Evolutionary conservation across 2,888 invertebrate species (phyloP).

Genomic region (Crocallis elinguaria): DNA sequence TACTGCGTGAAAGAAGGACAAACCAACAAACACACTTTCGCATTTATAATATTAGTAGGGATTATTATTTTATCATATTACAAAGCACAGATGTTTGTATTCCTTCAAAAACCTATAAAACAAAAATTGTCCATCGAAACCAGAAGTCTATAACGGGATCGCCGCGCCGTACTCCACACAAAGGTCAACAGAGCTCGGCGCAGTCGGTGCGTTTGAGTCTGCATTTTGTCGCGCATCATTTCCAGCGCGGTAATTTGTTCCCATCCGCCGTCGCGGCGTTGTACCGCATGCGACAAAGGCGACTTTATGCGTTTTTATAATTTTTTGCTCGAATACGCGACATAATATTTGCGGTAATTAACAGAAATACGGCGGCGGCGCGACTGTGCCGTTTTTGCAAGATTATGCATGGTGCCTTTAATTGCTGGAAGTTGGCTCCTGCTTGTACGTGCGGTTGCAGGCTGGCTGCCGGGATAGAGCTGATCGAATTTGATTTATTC

Average conservation of each 20-base stretch:
- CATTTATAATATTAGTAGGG: too few relatives aligned
- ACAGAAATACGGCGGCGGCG: slow-evolving; percentile 65
- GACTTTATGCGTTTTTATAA: slow-evolving; percentile 23
- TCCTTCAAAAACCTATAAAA: too few relatives aligned
- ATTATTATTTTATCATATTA: too few relatives aligned
- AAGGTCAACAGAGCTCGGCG: slow-evolving; percentile 35
- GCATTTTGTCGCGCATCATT: slow-evolving; percentile 59
- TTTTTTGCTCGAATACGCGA: slow-evolving; percentile 43
- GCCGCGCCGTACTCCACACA: slow-evolving; percentile 3
- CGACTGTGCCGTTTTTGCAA: slow-evolving; percentile 52
- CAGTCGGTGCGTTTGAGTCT: slow-evolving; percentile 56
- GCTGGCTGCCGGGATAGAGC: too few relatives aligned
- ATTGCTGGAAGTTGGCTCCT: slow-evolving; percentile 31
- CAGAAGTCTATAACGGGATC: slow-evolving; percentile 24
- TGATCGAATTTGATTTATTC: too few relatives aligned
- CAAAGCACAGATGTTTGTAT: too few relatives aligned
- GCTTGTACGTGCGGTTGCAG: slow-evolving; percentile 11
- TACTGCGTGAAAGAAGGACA: too few relatives aligned
- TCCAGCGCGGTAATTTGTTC: slow-evolving; percentile 61
- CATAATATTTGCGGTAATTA: slow-evolving; percentile 82
- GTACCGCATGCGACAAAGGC: slow-evolving; percentile 37
- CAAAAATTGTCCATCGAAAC: slow-evolving; percentile 1
- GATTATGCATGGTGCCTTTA: slow-evolving; percentile 35
- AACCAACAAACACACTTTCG: too few relatives aligned
- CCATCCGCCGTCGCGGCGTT: slow-evolving; percentile 45